A percentile compares a stretch with the other conserved stretches of the same genome.
Evolutionary conservation across 1,140 invertebrate genomes (phyloP).

Genomic region (Homarus americanus): DNA sequence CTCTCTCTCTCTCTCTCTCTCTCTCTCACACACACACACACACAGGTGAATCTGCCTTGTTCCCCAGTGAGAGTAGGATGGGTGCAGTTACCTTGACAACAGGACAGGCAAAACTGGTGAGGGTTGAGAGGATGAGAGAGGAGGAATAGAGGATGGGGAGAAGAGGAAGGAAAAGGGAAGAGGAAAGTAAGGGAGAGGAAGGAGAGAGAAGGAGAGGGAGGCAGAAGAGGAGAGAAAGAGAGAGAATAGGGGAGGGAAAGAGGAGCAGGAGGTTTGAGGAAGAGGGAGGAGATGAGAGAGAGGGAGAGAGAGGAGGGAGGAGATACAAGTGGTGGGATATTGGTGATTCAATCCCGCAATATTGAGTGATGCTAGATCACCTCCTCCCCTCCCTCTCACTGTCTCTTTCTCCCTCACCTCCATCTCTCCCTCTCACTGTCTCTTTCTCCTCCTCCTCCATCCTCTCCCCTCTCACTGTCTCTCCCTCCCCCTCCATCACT

Average conservation of each 20-base stretch:
- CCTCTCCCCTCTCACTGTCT: not conserved
- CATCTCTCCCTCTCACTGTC: not conserved
- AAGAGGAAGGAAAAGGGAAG: no score
- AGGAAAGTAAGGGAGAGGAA: no score
- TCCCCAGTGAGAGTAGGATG: not conserved
- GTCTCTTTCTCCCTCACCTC: not conserved
- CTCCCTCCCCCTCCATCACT: not conserved
- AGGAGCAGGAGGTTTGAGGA: no score
- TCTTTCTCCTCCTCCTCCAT: not conserved
- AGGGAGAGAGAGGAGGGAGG: no score
- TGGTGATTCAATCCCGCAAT: constrained; percentile 7
- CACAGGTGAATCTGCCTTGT: not conserved
- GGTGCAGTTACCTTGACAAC: not conserved
- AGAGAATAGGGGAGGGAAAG: no score
- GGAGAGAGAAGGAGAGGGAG: no score
- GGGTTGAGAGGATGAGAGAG: no score
- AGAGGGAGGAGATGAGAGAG: no score
- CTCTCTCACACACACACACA: no score
- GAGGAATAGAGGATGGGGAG: no score
- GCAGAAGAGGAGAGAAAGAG: no score
- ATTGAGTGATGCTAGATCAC: constrained; percentile 10
- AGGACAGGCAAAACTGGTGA: not conserved
- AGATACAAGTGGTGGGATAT: not conserved
- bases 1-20: not conserved
- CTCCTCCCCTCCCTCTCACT: not conserved